These are phyloP conservation scores for Muricea muricata DNA, from an alignment of 92 coral and sea anemone species.

Conservation along the genomic window DNA sequence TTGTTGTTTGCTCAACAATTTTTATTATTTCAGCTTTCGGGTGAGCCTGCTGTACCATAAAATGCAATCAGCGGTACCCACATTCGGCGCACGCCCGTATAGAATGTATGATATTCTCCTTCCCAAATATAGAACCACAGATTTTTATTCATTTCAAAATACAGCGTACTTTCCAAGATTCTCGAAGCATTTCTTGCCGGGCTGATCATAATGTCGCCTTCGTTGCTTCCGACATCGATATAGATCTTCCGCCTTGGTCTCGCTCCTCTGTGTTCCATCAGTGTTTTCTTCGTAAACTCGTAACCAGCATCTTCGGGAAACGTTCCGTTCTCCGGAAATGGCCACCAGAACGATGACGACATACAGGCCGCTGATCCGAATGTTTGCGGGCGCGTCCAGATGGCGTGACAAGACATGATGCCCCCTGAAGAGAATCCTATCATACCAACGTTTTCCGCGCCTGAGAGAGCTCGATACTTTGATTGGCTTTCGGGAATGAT, in stretches of 20 bases:
- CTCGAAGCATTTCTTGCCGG: constrained; percentile 36
- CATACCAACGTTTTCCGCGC: constrained; percentile 48
- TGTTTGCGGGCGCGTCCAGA: constrained; percentile 60
- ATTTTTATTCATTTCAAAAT: constrained; percentile 63
- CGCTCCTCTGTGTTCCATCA: constrained; percentile 31
- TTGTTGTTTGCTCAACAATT: neutral
- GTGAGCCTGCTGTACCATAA: constrained; percentile 64
- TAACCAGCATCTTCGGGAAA: constrained; percentile 57
- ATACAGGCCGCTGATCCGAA: constrained; percentile 72
- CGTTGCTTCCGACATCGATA: constrained; percentile 53
- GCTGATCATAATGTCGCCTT: constrained; percentile 40
- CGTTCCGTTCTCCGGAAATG: constrained; percentile 49
- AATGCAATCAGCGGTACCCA: constrained; percentile 57
- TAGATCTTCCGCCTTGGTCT: constrained; percentile 58
- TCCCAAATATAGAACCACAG: constrained; percentile 58
- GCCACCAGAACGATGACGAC: constrained; percentile 73
- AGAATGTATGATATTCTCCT: constrained; percentile 29
- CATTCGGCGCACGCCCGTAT: constrained; percentile 23
- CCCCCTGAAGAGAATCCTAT: constrained; percentile 65
- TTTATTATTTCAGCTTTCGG: neutral
- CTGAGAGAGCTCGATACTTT: constrained; percentile 46
- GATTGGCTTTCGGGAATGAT: constrained; percentile 28
- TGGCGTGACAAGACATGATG: constrained; percentile 60
- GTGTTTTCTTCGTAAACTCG: constrained; percentile 43
- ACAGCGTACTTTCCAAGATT: constrained; percentile 45